Base-by-base conservation (phyloP, 2,113 vertebrate species). In the Atrichornis clamosus region DNA sequence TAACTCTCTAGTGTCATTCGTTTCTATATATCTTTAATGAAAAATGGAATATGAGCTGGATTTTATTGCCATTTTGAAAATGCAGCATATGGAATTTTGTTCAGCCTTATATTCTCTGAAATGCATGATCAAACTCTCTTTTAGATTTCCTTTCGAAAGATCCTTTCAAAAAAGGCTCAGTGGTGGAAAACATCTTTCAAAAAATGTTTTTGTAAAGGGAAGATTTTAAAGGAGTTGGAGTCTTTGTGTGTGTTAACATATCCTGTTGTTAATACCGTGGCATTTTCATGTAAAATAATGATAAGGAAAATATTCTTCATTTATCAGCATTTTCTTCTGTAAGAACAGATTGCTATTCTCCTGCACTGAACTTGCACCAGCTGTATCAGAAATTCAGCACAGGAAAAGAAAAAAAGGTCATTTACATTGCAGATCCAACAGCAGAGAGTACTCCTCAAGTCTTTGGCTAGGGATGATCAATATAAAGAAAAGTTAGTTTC, bases 21-120 rank as follows among this genome's bases (percentile, higher is more conserved):
- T 84, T 90, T 74, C 68, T 89, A 70, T 90, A 78, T 59, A 75
- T 86, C 72, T 88, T 88, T 84, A 90, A 93, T 81, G 80, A 81
- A 78, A 95, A 86, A 70, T 6, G 2, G 39, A 67, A 62, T 68
- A 75, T 60, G 47, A 88, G 75, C 37, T 81, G 85, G 56, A 89
- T 93, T 93, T 92, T 86, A 81, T 84, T 87, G 44, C 56, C 4
- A 3, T 74, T 93, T 74, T 83, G 60, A 93, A 93, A 78, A 22
- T 88, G 21, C 35, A 88, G 39, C 85, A 53, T 78, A 77, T 53
- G 60, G 73, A 80, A 52, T 94, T 78, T 63, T 82, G 26, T 50
- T 84, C 70, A 68, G 32, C 53, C 41, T 75, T 69, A 76, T 23
- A 76, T 53, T 68, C 28, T 84, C 35, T 75, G 22, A 84, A 93